Base-by-base conservation (phyloP, 2,797 vertebrate genomes). In the Heliangelus exortis region DNA sequence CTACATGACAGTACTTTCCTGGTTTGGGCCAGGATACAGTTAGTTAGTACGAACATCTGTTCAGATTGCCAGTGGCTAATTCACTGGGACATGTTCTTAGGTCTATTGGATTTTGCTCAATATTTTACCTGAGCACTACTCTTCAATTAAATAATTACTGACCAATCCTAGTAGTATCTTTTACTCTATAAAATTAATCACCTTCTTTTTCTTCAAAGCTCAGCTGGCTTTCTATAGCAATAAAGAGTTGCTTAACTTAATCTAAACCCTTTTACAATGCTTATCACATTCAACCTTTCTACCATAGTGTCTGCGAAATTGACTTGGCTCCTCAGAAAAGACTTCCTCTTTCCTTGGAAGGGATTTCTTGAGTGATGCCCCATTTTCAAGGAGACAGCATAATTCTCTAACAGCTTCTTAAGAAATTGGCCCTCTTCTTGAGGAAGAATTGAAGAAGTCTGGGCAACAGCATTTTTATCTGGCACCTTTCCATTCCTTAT, bases 81-180 rank as follows among this genome's bases (percentile, higher is more conserved):
- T 91, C 68, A 57, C 58, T 84, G 65, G 39, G 75, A 86, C 31
- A 23, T 54, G 57, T 85, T 92, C 68, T 92, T 86, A 89, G 57
- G 39, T 72, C 47, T 89, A 72, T 82, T 93, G 78, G 62, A 93
- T 96, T 96, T 93, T 86, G 47, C 54, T 90, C 77, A 66, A 51
- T 78, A 77, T 90, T 86, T 92, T 80, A 89, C 73, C 89, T 93
- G 89, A 79, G 48, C 65, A 58, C 15, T 71, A 69, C 26, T 72
- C 50, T 93, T 36, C 88, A 92, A 94, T 94, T 91, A 95, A 94
- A 96, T 96, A 96, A 95, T 95, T 96, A 93, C 79, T 93, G 85
- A 84, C 87, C 65, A 83, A n/a, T 91, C 71, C 68, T 91, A 90
- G 68, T 22, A 68, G 55, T 89, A 90, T 92, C 79, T 95, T 92